Conservation (phyloP, 2,888 invertebrate species). For the Melanotus villosus region DNA sequence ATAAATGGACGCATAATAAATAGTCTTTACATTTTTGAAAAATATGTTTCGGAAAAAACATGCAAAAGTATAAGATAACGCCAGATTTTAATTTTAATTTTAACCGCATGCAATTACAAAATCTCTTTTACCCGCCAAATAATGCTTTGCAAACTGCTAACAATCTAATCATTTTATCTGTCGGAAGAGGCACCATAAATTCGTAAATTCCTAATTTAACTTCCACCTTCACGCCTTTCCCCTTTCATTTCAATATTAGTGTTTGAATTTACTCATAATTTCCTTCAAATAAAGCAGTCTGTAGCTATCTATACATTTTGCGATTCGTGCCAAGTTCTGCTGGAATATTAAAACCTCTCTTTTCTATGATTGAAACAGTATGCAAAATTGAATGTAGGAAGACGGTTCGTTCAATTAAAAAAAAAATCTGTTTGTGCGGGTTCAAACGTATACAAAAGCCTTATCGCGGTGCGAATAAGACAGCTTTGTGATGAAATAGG, state of each 20-base stretch:
- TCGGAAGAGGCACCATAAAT: background rate
- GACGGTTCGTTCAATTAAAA: background rate
- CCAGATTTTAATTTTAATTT: no score
- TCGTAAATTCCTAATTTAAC: slow-evolving; percentile 5
- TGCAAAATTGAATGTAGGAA: slow-evolving; percentile 20
- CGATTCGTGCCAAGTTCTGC: slow-evolving; percentile 36
- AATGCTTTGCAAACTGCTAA: background rate
- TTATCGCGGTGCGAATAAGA: slow-evolving; percentile 21
- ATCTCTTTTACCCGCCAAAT: no score
- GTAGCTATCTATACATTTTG: slow-evolving; percentile 38
- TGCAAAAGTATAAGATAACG: no score
- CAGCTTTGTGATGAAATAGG: slow-evolving; percentile 13
- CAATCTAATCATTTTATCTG: background rate
- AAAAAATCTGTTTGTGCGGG: no score
- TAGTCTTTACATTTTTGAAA: no score
- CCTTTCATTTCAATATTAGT: slow-evolving; percentile 4
- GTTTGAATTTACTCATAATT: slow-evolving; percentile 33
- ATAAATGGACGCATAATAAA: no score
- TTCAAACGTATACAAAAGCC: no score
- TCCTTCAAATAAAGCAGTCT: slow-evolving; percentile 21
- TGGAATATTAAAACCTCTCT: slow-evolving; percentile 37
- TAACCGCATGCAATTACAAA: no score
- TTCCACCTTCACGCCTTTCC: slow-evolving; percentile 6
- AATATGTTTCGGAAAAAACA: no score
- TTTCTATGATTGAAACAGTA: slow-evolving; percentile 37